Conservation (phyloP, 2,113 vertebrate genomes). For the Salvelinus fontinalis region DNA sequence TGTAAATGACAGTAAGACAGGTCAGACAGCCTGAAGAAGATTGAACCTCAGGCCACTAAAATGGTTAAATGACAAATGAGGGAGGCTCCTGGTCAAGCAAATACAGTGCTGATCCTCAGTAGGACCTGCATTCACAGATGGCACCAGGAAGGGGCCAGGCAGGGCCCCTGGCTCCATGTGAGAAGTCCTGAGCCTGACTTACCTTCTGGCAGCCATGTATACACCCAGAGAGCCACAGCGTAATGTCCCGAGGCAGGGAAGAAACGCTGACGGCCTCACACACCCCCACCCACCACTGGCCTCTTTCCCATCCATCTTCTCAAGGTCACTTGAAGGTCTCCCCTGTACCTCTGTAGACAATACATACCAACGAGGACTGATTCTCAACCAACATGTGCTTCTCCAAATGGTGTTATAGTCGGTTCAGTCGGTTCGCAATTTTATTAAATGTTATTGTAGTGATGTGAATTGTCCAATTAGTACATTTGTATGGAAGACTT, state of each 20-base stretch:
- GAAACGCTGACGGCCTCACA: neutral
- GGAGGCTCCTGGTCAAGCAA: conserved; percentile 31
- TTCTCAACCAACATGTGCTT: neutral
- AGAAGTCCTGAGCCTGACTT: conserved; percentile 5
- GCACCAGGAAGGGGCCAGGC: conserved; percentile 33
- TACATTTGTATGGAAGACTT: neutral
- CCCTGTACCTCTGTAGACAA: conserved; percentile 1
- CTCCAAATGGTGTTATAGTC: neutral
- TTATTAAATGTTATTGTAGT: neutral
- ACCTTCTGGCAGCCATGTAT: neutral
- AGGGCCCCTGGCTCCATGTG: neutral
- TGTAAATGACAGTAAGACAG: conserved; percentile 38
- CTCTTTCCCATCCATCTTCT: conserved; percentile 15
- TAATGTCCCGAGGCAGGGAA: neutral
- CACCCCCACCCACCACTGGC: conserved; percentile 1
- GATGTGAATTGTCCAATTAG: neutral
- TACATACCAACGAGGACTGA: neutral
- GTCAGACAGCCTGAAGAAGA: conserved; percentile 1
- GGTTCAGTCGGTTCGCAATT: conserved; percentile 5
- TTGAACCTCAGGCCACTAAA: neutral
- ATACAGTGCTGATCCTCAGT: conserved; percentile 25
- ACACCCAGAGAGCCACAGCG: neutral
- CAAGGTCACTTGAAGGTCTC: conserved; percentile 36
- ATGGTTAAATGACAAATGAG: conserved; percentile 31
- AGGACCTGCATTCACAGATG: conserved; percentile 28